Base-by-base conservation (phyloP, 2,113 vertebrate species). In the Typhlomys cinereus region DNA sequence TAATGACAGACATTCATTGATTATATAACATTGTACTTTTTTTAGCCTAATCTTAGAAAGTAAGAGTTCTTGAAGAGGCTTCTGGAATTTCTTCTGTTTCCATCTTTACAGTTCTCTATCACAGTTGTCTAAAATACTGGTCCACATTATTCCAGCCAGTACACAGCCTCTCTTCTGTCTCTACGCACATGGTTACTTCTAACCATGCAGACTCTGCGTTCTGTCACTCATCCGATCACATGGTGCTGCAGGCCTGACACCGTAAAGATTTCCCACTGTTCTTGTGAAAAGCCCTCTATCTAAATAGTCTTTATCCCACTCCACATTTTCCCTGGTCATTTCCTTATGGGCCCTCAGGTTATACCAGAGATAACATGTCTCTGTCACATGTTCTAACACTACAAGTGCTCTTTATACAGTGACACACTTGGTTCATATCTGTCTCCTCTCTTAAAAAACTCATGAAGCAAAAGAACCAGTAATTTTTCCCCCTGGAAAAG, bases 121-220 rank as follows among this genome's bases (percentile, higher is more conserved):
- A 84, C 20, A 5, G 44, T 4, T 84, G 39, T 70, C 61, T 75
- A 52, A 75, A 39, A 25, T n/a, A 41, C 11, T 10, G 29, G 5
- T 5, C 21, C 21, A 17, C 3, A 9, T 66, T 67, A 2, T 15
- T 48, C 50, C 0, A 0, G 21, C 8, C 61, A 21, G 5, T 10
- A 10, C n/a, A 48, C 10, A 39, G 46, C 82, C 39, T 80, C 27
- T 31, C 44, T 64, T 17, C 31, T 66, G 25, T 31, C 66, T 39
- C 29, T 15, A 59, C 21, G 39, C 4, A 10, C 20, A 2, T 79
- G n/a, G n/a, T n/a, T n/a, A n/a, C n/a, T n/a, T n/a, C n/a, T n/a
- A n/a, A n/a, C n/a, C 57, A 48, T 31, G 25, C 46, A 17, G 18
- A 71, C 69, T 69, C 31, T 20, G 36, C n/a, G n/a, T 74, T 29